Evolutionary conservation across 2,797 vertebrate species (phyloP).

Genomic region (Neosilurus mollespiculum): DNA sequence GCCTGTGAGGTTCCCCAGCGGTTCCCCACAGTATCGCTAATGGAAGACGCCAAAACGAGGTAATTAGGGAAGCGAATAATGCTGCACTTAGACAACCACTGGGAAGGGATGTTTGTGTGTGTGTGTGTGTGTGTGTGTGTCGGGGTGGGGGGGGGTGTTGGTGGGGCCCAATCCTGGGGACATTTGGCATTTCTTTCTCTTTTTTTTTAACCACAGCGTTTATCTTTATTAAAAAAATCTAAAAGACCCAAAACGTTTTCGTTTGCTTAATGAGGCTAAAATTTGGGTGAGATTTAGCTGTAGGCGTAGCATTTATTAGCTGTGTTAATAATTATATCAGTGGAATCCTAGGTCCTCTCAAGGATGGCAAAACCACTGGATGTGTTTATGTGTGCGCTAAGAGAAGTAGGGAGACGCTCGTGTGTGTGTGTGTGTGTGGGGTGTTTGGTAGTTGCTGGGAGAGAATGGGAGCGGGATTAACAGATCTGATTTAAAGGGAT

Average conservation of each 20-base stretch:
- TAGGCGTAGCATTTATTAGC: not conserved
- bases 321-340: not conserved
- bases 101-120: slow-evolving; percentile 33
- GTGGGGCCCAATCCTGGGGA: not conserved
- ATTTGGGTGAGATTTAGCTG: not conserved
- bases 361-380: not conserved
- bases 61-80: slow-evolving; percentile 57
- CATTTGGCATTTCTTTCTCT: not conserved
- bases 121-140: slow-evolving; percentile 16
- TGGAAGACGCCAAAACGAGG: slow-evolving; percentile 55
- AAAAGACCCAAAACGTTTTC: not conserved
- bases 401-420: not conserved
- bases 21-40: slow-evolving; percentile 53
- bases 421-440: slow-evolving; percentile 5
- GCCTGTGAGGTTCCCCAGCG: slow-evolving; percentile 46
- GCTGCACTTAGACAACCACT: slow-evolving; percentile 55
- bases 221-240: not conserved
- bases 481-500: slow-evolving; percentile 72
- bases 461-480: slow-evolving; percentile 69
- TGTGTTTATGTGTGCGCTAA: not conserved
- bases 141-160: slow-evolving; percentile 23
- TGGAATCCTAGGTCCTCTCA: not conserved
- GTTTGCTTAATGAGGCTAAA: not conserved
- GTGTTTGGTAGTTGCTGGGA: slow-evolving; percentile 49
- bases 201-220: not conserved